A percentile compares a stretch with the other conserved stretches of the same genome.
Evolutionary conservation across 2,113 vertebrate genomes (phyloP).

Genomic region (Albula goreensis): DNA sequence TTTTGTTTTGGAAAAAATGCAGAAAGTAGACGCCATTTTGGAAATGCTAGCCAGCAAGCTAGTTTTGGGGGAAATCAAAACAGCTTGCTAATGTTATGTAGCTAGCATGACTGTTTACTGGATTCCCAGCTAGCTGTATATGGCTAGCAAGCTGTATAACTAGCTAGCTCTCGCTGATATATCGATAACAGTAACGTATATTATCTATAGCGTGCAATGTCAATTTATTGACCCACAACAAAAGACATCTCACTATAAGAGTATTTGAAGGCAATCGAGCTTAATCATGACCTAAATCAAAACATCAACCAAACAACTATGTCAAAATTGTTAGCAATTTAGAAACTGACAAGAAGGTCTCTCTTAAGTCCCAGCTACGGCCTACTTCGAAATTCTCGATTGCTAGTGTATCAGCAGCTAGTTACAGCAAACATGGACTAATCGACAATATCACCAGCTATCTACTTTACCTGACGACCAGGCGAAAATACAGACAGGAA

Average conservation of each 20-base stretch:
- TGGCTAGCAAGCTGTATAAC: not conserved
- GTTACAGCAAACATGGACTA: constrained; percentile 39
- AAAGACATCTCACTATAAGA: not conserved
- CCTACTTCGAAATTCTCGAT: constrained; percentile 32
- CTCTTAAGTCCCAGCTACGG: constrained; percentile 26
- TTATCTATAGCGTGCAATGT: not conserved
- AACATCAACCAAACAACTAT: not conserved
- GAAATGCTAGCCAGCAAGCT: constrained; percentile 18
- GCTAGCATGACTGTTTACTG: not conserved
- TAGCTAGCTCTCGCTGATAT: not conserved
- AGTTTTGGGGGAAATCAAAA: constrained; percentile 8
- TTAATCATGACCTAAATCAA: not conserved
- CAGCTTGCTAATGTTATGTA: not conserved
- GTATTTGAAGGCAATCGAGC: not conserved
- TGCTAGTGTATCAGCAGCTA: constrained; percentile 31
- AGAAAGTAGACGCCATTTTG: constrained; percentile 38
- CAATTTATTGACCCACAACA: not conserved
- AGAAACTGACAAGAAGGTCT: constrained; percentile 10
- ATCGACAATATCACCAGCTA: constrained; percentile 31
- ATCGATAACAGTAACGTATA: not conserved
- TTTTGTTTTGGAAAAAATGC: constrained; percentile 16
- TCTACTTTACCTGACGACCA: constrained; percentile 58
- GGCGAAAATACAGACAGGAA: constrained; percentile 41
- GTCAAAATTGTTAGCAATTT: not conserved
- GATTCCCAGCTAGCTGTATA: not conserved